A percentile compares a stretch with the other conserved stretches of the same genome.
Evolutionary conservation across 2,888 invertebrate genomes (phyloP).

Genomic region (Apamea monoglypha): DNA sequence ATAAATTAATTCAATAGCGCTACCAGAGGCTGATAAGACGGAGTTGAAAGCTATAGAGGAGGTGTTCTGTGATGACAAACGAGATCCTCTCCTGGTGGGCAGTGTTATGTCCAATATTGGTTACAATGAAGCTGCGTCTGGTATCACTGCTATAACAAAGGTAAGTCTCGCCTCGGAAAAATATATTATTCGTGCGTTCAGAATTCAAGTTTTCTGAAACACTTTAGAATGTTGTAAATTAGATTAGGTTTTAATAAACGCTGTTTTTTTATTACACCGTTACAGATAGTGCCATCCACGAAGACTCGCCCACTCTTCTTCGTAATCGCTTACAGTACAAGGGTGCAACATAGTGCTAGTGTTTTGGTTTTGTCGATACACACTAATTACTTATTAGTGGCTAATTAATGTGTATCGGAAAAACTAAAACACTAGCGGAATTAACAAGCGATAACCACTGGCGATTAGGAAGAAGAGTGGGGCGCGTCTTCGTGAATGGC

Average conservation of each 20-base stretch:
- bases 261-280: neutral
- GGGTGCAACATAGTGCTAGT: too few relatives aligned
- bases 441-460: neutral
- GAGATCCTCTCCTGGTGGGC: conserved; percentile 90
- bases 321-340: neutral
- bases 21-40: conserved; percentile 91
- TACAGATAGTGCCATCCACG: neutral
- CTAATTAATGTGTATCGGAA: too few relatives aligned
- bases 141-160: conserved; percentile 90
- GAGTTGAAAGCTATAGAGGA: conserved; percentile 91
- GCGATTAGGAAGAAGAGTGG: neutral
- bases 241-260: neutral
- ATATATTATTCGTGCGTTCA: neutral
- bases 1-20: conserved; percentile 67
- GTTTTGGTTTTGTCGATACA: too few relatives aligned
- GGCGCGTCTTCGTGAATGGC: neutral
- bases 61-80: conserved; percentile 87
- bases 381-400: too few relatives aligned
- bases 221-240: neutral
- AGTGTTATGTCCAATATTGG: conserved; percentile 83
- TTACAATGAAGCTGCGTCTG: conserved; percentile 78
- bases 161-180: conserved; percentile 64
- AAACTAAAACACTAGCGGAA: neutral
- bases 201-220: neutral
- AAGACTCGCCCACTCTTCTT: neutral